Base-by-base conservation (phyloP, 1,140 invertebrate genomes). In the Phymastichus coffea region DNA sequence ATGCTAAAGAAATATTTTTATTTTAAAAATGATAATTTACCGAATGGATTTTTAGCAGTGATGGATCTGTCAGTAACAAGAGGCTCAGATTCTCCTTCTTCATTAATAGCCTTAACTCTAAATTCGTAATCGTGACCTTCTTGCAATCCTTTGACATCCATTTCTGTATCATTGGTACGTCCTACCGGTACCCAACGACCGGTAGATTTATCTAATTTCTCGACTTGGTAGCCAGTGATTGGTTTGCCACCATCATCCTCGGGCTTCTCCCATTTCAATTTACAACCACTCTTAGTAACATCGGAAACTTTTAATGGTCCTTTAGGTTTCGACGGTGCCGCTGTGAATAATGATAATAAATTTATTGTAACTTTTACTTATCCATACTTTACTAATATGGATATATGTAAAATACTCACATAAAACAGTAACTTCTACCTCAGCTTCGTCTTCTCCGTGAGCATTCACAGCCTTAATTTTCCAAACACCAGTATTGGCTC, bases 201-300 rank as follows among this genome's bases (percentile, higher is more conserved):
- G 22, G 93, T 96, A 10, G 87, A 86, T 63, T 91, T 89, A 80
- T 99, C 97, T 43, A 97, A 81, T 78, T 99, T 99, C 78, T 99
- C 97, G 7, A 99, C 90, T 49, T 95, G 87, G 74, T 99, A 99
- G 17, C 94, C 93, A 38, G 90, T 90, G n/a, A 99, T 86, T 7
- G 95, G 95, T 72, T 94, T 90, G 26, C 98, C 98, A 69, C 98
- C 98, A 80, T 99, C 97, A 75, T 99, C 97, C 71, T 97, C 94
- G 20, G 97, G 97, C 74, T 96, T 95, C 59, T 95, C 89, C 97
- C 97, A 99, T 69, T 92, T 88, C 1, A 99, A 81, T 69, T 97
- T 97, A 73, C 92, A 95, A 14, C 90, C 85, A 70, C 87, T 88
- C 73, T 94, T 93, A n/a, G 91, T 96, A 15, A 99, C 90, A 75